Base-by-base conservation (phyloP, 2,113 vertebrate species). In the Eretmochelys imbricata region DNA sequence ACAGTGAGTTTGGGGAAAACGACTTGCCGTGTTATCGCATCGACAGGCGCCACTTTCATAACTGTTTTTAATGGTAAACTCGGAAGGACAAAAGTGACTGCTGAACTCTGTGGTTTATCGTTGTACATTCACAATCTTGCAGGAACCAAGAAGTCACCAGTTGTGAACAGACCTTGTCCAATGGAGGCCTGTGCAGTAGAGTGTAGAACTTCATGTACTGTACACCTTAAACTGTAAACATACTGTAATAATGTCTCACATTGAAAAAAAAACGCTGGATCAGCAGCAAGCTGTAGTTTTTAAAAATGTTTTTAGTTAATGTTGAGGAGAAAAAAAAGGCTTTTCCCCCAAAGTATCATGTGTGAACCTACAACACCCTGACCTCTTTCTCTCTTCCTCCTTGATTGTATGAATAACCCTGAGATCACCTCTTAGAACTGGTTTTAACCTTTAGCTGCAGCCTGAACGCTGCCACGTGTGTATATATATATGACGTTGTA, bases 401-500 rank as follows among this genome's bases (percentile, higher is more conserved):
- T 99, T 99, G 99, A 99, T 99, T 99, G 99, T 99, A 99, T 99
- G 99, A 99, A 99, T 99, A 99, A 99, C 98, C 99, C 99, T 98
- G 98, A 99, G 99, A 99, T 99, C 99, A 99, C 99, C 99, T 99
- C 99, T 99, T 99, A 99, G 99, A 99, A 99, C 99, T 99, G 99
- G 99, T 99, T 99, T 99, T 99, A 99, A 99, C 99, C 99, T 99
- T 99, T 99, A 99, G 99, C 98, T 98, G 98, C 99, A 99, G 99
- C 99, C 97, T 97, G 95, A 95, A 59, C 2, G 99, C 99, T 99
- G 99, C 99, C 98, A 99, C 99, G 99, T 99, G 99, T 99, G 99
- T 99, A 99, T 99, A 99, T 99, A 99, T 99, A 99, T 99, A 99
- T 99, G 99, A 99, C 98, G 99, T 99, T 99, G 99, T 99, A 99